phyloP scores from a whole-genome alignment of 2,113 vertebrate species.

The Scophthalmus maximus region DNA sequence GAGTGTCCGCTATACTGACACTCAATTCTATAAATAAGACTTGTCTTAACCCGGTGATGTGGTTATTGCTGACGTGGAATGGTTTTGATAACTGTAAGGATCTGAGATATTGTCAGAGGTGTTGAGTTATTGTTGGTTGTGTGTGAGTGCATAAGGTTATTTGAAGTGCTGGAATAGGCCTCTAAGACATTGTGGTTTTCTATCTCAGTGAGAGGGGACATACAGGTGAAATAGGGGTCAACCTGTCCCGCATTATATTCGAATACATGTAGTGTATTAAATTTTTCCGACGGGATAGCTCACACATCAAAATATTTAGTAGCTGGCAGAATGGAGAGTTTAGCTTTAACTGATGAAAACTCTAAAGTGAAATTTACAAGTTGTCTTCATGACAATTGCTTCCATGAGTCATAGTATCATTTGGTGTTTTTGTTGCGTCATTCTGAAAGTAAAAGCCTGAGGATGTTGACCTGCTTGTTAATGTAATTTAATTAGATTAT shows the following conservation, averaged over 20 bases:
- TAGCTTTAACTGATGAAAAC: neutral
- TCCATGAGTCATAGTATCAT: slow-evolving; percentile 19
- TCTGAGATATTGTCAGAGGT: slow-evolving; percentile 3
- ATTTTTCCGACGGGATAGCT: slow-evolving; percentile 3
- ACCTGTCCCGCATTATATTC: slow-evolving; percentile 3
- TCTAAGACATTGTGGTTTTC: neutral
- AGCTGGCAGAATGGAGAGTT: neutral
- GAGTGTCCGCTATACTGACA: slow-evolving; percentile 63
- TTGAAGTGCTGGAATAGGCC: slow-evolving; percentile 5
- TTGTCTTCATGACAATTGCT: neutral
- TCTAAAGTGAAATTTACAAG: slow-evolving; percentile 27
- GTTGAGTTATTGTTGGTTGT: slow-evolving; percentile 21
- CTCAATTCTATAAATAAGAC: slow-evolving; percentile 79
- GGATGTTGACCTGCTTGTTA: neutral
- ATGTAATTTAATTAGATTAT: neutral
- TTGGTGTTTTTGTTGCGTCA: slow-evolving; percentile 3
- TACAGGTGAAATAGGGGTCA: neutral
- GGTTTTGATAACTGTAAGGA: slow-evolving; percentile 20
- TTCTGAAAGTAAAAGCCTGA: neutral
- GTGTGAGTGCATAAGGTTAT: slow-evolving; percentile 8
- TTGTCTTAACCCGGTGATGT: slow-evolving; percentile 57
- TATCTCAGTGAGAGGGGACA: neutral
- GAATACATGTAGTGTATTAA: neutral
- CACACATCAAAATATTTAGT: neutral
- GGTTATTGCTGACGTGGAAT: slow-evolving; percentile 47